These are phyloP conservation scores for Trilocha varians DNA, from an alignment of 2,888 invertebrate species.

Conservation along the genomic window DNA sequence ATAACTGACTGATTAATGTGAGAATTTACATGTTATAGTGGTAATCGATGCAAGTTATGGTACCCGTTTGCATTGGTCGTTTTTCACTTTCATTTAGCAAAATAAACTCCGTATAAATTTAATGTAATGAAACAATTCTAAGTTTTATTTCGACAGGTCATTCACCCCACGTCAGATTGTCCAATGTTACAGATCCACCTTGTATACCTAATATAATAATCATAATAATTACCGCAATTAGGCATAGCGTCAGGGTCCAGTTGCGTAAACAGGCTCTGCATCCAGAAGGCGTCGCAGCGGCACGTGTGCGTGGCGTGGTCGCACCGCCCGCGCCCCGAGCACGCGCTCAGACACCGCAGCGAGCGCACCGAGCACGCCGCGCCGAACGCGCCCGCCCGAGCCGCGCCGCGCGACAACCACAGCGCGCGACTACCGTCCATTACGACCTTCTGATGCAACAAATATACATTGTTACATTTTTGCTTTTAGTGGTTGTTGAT, in stretches of 20 bases:
- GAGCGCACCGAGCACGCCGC: slow-evolving; percentile 87
- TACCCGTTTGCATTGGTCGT: no score
- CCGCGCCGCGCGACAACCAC: slow-evolving; percentile 22
- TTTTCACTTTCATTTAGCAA: no score
- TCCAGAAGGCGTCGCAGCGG: slow-evolving; percentile 96
- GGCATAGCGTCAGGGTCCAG: slow-evolving; percentile 84
- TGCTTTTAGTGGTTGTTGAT: background rate
- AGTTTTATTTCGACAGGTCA: no score
- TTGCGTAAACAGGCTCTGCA: slow-evolving; percentile 87
- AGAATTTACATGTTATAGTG: no score
- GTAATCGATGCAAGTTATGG: no score
- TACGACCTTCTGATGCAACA: slow-evolving; percentile 33
- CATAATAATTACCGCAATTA: slow-evolving; percentile 79
- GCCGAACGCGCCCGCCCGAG: slow-evolving; percentile 33
- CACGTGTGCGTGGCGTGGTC: slow-evolving; percentile 87
- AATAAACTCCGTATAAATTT: no score
- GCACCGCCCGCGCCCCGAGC: slow-evolving; percentile 93
- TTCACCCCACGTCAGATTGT: no score
- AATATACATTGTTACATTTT: background rate
- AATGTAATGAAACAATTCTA: no score
- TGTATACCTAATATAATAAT: background rate
- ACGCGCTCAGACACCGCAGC: slow-evolving; percentile 91
- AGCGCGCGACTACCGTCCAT: slow-evolving; percentile 33
- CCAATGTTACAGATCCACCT: no score
- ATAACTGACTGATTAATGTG: no score